A percentile compares a stretch with the other conserved stretches of the same genome.
Evolutionary conservation across 2,888 invertebrate genomes (phyloP).

Genomic region (Dorcus parallelipipedus): DNA sequence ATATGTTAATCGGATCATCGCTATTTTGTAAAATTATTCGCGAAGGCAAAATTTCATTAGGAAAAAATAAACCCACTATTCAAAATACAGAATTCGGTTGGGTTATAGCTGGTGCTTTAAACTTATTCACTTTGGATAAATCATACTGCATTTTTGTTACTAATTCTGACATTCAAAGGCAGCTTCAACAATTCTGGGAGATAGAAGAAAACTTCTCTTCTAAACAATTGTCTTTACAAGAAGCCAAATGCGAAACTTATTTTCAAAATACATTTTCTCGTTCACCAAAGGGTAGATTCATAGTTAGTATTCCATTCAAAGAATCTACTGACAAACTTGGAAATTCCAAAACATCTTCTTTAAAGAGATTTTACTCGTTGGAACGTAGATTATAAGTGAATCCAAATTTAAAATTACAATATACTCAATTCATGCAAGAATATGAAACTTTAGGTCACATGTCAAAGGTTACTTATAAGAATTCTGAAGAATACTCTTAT

Average conservation of each 20-base stretch:
- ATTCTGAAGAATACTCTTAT: neutral
- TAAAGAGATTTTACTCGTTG: neutral
- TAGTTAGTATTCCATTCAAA: no score
- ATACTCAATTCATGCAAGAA: neutral
- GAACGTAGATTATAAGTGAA: neutral
- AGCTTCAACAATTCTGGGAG: constrained; percentile 9
- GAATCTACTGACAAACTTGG: no score
- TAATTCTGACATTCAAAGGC: neutral
- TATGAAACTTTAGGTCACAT: neutral
- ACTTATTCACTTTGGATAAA: neutral
- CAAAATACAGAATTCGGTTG: constrained; percentile 12
- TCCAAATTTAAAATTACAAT: neutral
- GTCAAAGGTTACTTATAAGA: neutral
- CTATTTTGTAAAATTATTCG: constrained; percentile 10
- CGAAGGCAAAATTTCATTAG: constrained; percentile 2
- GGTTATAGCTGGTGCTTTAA: constrained; percentile 3
- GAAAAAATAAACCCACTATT: neutral
- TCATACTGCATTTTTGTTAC: neutral
- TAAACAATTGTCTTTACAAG: no score
- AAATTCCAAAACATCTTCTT: no score
- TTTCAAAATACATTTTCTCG: no score
- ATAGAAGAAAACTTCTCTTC: constrained; percentile 4
- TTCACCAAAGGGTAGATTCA: no score
- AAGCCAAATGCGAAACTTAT: no score
- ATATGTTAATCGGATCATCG: constrained; percentile 3